Conservation (phyloP, 2,888 invertebrate species). For the Hymenopus coronatus region DNA sequence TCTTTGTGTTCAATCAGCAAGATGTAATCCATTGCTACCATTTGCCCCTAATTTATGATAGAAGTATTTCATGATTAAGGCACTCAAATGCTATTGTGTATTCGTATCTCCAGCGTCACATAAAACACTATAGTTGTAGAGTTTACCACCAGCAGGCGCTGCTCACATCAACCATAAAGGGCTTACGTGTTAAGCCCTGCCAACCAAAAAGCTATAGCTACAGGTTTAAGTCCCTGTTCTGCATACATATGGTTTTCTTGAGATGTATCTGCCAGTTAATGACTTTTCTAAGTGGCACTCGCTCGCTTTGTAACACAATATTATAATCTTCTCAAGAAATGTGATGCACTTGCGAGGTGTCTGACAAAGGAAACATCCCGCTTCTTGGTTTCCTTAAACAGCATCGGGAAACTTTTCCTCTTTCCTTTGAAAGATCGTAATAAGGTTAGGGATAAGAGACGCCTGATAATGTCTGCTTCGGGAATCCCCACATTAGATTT, state of each 20-base stretch:
- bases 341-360: neutral
- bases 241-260: constrained; percentile 31
- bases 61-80: neutral
- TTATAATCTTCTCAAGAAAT: neutral
- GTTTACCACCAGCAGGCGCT: neutral
- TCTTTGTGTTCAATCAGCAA: too few species aligned
- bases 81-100: neutral
- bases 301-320: constrained; percentile 13
- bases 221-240: neutral
- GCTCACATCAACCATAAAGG: neutral
- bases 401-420: neutral
- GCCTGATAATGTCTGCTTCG: too few species aligned
- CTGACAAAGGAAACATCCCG: neutral
- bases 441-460: too few species aligned
- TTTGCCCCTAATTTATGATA: too few species aligned
- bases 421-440: neutral
- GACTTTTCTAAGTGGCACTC: constrained; percentile 33
- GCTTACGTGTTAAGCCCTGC: neutral
- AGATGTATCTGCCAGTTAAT: constrained; percentile 22
- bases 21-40: too few species aligned
- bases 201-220: too few species aligned
- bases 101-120: neutral
- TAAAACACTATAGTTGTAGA: neutral
- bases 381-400: neutral
- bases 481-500: too few species aligned